Evolutionary conservation across 2,888 invertebrate genomes (phyloP).

Genomic region (Netelia inedita): DNA sequence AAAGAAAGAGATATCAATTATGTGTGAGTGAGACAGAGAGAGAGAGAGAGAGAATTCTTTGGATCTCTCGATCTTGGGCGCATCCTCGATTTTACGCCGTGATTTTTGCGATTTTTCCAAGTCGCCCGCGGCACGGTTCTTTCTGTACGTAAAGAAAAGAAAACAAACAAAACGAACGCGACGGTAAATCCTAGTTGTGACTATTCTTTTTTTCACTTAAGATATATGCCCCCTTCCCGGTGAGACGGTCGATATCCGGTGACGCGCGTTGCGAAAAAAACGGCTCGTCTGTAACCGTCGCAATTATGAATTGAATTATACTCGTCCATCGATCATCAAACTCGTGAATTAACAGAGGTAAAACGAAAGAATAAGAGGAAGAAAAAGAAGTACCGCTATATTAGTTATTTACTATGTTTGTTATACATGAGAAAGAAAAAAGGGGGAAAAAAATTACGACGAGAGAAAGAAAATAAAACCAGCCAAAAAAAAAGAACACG

Average conservation of each 20-base stretch:
- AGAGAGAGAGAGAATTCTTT: slow-evolving; percentile 7
- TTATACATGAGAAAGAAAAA: slow-evolving; percentile 80
- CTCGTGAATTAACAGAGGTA: slow-evolving; percentile 73
- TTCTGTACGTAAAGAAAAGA: slow-evolving; percentile 62
- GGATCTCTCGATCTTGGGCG: slow-evolving; percentile 10
- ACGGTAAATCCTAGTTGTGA: slow-evolving; percentile 31
- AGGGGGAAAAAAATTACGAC: slow-evolving; percentile 41
- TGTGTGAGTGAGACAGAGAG: slow-evolving; percentile 4
- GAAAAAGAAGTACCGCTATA: slow-evolving; percentile 74
- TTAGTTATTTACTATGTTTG: slow-evolving; percentile 81
- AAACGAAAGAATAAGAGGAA: slow-evolving; percentile 14
- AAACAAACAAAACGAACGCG: slow-evolving; percentile 11
- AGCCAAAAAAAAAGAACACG: slow-evolving; percentile 74
- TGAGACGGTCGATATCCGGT: slow-evolving; percentile 64
- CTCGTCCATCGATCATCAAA: slow-evolving; percentile 77
- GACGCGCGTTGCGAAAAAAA: slow-evolving; percentile 51
- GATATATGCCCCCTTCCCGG: slow-evolving; percentile 29
- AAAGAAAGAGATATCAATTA: not conserved
- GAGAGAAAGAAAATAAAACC: slow-evolving; percentile 74
- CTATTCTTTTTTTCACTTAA: slow-evolving; percentile 31
- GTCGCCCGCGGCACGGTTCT: not conserved
- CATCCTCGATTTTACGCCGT: slow-evolving; percentile 20
- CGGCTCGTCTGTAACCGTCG: slow-evolving; percentile 68
- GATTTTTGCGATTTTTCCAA: slow-evolving; percentile 12
- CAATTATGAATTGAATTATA: slow-evolving; percentile 76